Evolutionary conservation across 1,140 invertebrate species (phyloP), one percentile per base, ranked within the genome.

Genomic region (Forficula auricularia): DNA sequence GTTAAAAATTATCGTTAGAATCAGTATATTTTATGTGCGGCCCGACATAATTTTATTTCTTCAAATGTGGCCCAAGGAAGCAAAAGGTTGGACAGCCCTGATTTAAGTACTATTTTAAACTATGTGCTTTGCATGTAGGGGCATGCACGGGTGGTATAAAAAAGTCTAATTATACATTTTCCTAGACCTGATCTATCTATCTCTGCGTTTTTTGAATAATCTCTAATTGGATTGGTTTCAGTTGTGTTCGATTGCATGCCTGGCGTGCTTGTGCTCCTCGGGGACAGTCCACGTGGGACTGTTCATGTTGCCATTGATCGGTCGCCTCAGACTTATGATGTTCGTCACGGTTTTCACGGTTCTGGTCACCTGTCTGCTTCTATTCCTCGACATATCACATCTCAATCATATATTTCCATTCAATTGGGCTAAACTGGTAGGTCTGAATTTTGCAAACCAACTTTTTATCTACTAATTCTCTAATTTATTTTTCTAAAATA

Each of bases 311-410:
- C 77, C 77, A 40, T 60, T 66, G 46, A 66, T 70, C 9, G 64
- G 63, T 37, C 61, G 72, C 16, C 59, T 81, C 53, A 67, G 77
- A 46, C 66, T 80, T 47, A 77, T 82, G 70, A 73, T 80, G 63
- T 79, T 81, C 64, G 74, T 82, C 54, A 79, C 82, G 43, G 68
- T 87, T 44, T 79, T 85, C 58, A 82, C 80, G 58, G 63, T 81
- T 54, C 72, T 87, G 59, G 71, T 84, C 57, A 85, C 82, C 51
- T 72, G 72, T 53, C 67, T 82, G 50, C 71, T 86, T 60, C 70
- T 87, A 54, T 78, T 82, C 66, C 73, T 86, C 60, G 82, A 85
- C 70, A 75, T 87, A 60, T 80, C 82, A 51, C 75, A 83, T 54
- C 73, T 83, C 51, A 68, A 76, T 45, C 74, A 77, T 54, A 69